A percentile compares a stretch with the other conserved stretches of the same genome.
phyloP scores from a whole-genome alignment of 1,140 invertebrate genomes.

The Drosophila hydei region DNA sequence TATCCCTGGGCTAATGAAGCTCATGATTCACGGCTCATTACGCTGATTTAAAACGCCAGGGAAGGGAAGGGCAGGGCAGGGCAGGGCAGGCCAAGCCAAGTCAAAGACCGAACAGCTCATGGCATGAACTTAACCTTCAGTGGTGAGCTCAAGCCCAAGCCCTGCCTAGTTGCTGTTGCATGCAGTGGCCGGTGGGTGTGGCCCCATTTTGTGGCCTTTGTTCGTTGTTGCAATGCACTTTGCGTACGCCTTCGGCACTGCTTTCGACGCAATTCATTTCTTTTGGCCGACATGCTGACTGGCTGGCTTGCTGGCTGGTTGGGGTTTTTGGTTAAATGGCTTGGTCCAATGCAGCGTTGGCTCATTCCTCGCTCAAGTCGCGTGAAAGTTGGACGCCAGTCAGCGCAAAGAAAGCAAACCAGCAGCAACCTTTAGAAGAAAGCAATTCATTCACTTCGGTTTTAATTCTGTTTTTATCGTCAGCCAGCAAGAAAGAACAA shows the following conservation, averaged over 20 bases:
- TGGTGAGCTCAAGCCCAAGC: constrained; percentile 11
- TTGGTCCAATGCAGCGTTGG: constrained; percentile 68
- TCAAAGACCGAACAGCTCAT: constrained; percentile 57
- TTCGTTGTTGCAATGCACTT: constrained; percentile 45
- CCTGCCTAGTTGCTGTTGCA: constrained; percentile 17
- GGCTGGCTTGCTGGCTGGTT: constrained; percentile 10
- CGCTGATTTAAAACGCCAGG: constrained; percentile 35
- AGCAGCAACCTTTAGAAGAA: constrained; percentile 43
- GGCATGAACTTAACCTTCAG: constrained; percentile 70
- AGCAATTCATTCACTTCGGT: constrained; percentile 24
- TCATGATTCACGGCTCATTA: constrained; percentile 46
- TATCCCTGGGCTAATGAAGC: constrained; percentile 47
- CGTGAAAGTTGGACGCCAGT: constrained; percentile 78
- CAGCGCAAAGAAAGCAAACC: constrained; percentile 66
- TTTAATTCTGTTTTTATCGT: constrained; percentile 53
- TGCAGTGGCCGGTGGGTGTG: constrained; percentile 32
- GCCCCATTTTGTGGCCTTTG: constrained; percentile 45
- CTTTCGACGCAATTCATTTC: constrained; percentile 47
- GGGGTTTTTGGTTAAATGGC: constrained; percentile 76
- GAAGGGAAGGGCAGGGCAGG: constrained; percentile 28
- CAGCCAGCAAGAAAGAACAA: constrained; percentile 56
- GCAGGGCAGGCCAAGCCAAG: constrained; percentile 40
- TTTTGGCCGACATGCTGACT: constrained; percentile 36
- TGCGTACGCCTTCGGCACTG: constrained; percentile 31
- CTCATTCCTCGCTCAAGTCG: constrained; percentile 79